A percentile compares a stretch with the other conserved stretches of the same genome.
phyloP scores from a whole-genome alignment of 2,888 invertebrate species.

The Eulithis testata region DNA sequence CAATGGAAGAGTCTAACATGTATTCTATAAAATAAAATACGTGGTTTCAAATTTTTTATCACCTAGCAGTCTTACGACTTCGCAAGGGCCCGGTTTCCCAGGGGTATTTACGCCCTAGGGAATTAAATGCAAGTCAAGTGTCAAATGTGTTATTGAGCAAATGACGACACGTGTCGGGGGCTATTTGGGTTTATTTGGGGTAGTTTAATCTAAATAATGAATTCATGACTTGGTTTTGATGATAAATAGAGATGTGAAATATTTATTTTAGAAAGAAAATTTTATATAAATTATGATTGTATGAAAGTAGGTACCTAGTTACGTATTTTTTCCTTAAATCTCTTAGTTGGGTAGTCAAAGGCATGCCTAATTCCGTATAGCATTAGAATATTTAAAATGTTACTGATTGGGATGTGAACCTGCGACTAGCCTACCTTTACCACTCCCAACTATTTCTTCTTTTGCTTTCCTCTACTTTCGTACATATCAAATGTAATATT shows the following conservation, averaged over 20 bases:
- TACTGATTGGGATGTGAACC: no score
- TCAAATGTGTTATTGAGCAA: constrained; percentile 11
- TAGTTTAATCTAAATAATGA: constrained; percentile 11
- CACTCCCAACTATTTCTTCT: no score
- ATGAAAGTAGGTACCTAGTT: no score
- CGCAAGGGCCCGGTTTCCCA: constrained; percentile 5
- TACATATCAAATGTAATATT: no score
- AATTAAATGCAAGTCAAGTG: constrained; percentile 10
- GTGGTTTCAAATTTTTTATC: neutral
- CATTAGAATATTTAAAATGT: no score
- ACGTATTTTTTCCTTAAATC: no score
- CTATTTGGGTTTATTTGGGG: constrained; percentile 5
- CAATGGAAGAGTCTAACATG: no score
- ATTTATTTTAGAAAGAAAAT: neutral
- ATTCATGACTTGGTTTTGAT: constrained; percentile 10
- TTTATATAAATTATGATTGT: no score
- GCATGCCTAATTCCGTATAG: no score
- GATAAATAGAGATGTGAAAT: neutral
- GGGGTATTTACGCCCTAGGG: constrained; percentile 10
- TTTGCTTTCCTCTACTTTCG: no score
- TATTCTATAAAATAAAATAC: neutral
- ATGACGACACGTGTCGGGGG: constrained; percentile 5
- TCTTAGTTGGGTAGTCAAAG: no score
- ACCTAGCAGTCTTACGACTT: neutral
- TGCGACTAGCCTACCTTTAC: no score